Evolutionary conservation across 2,113 vertebrate genomes (phyloP).

Genomic region (Campylomormyrus tamandua): DNA sequence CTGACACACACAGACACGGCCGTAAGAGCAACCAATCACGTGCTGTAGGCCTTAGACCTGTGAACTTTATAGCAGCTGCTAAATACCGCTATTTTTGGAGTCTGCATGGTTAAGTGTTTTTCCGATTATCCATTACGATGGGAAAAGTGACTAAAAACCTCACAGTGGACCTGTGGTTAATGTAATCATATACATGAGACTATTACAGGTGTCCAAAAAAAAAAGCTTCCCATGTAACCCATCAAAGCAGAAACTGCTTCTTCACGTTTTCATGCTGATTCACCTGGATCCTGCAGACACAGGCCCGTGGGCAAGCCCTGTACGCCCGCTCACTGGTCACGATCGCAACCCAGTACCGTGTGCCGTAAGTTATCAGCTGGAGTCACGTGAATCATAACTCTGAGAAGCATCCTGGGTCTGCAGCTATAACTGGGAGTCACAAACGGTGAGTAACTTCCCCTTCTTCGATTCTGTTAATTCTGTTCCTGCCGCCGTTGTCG

Average conservation of each 20-base stretch:
- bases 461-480: background rate
- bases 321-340: background rate
- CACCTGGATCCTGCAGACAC: background rate
- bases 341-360: background rate
- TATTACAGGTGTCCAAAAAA: background rate
- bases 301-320: background rate
- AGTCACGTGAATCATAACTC: background rate
- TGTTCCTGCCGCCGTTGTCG: background rate
- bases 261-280: background rate
- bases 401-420: background rate
- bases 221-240: background rate
- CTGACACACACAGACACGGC: background rate
- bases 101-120: background rate
- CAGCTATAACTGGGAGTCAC: background rate
- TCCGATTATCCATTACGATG: background rate
- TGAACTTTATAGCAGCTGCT: background rate
- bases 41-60: background rate
- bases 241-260: background rate
- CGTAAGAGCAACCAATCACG: background rate
- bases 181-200: background rate
- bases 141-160: background rate
- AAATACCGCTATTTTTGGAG: background rate
- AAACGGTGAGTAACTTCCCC: background rate
- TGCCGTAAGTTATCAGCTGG: background rate
- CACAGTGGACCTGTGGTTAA: background rate